Conservation (phyloP, 2,113 vertebrate species). For the Seriola aureovittata region DNA sequence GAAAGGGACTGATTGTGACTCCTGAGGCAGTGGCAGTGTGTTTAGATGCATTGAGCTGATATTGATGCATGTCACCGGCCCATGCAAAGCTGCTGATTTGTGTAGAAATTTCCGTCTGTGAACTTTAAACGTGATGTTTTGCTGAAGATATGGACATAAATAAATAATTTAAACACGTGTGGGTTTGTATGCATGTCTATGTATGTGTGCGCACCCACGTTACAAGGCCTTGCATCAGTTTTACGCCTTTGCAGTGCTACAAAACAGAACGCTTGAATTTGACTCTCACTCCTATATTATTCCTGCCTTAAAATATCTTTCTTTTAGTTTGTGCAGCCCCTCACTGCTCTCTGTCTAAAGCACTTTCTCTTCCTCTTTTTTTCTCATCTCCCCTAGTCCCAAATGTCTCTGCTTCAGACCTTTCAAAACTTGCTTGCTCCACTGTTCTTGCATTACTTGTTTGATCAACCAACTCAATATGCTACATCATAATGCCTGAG, state of each 20-base stretch:
- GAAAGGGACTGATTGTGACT: slow-evolving; percentile 2
- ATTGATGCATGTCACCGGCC: slow-evolving; percentile 33
- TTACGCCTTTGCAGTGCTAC: slow-evolving; percentile 55
- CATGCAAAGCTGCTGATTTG: slow-evolving; percentile 24
- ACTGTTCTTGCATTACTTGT: slow-evolving; percentile 35
- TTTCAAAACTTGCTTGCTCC: slow-evolving; percentile 50
- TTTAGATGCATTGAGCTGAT: slow-evolving; percentile 29
- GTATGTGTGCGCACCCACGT: slow-evolving; percentile 20
- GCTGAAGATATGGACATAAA: slow-evolving; percentile 40
- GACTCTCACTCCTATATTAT: slow-evolving; percentile 52
- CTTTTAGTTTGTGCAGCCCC: slow-evolving; percentile 34
- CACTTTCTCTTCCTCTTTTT: slow-evolving; percentile 23
- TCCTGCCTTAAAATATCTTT: slow-evolving; percentile 45
- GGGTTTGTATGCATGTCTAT: neutral
- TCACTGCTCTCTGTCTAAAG: slow-evolving; percentile 48
- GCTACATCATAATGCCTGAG: slow-evolving; percentile 36
- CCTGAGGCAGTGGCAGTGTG: slow-evolving; percentile 8
- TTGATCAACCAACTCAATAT: slow-evolving; percentile 40
- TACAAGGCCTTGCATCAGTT: slow-evolving; percentile 75
- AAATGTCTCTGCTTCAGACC: slow-evolving; percentile 35
- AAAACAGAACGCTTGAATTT: slow-evolving; percentile 60
- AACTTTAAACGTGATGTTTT: slow-evolving; percentile 52
- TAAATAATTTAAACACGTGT: slow-evolving; percentile 29
- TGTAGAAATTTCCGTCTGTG: slow-evolving; percentile 32
- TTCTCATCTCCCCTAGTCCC: slow-evolving; percentile 18